A percentile compares a stretch with the other conserved stretches of the same genome.
These are phyloP conservation scores for Tachysurus fulvidraco DNA, from an alignment of 2,113 vertebrate genomes.

Conservation along the genomic window DNA sequence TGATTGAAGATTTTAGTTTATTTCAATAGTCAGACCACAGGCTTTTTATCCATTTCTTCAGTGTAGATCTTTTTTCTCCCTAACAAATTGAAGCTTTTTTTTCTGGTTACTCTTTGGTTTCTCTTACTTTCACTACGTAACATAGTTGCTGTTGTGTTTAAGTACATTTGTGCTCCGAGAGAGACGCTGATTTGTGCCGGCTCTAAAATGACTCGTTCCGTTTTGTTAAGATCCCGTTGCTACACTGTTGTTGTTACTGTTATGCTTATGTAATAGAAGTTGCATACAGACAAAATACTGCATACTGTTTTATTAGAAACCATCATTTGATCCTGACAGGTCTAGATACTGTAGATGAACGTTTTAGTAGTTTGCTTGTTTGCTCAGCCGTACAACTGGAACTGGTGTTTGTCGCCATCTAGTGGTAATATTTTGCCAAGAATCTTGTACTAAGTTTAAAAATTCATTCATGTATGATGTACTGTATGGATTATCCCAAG, in stretches of 20 bases:
- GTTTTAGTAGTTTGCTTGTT: not conserved
- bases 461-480: not conserved
- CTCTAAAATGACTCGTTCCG: not conserved
- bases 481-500: not conserved
- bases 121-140: too few species aligned
- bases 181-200: too few species aligned
- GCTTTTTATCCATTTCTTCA: too few species aligned
- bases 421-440: conserved; percentile 13
- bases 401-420: conserved; percentile 33
- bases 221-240: not conserved
- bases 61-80: too few species aligned
- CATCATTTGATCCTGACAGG: not conserved
- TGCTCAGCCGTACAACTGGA: not conserved
- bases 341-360: not conserved
- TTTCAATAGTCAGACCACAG: too few species aligned
- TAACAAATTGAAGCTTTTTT: too few species aligned
- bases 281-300: too few species aligned
- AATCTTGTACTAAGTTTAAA: not conserved
- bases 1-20: too few species aligned
- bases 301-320: not conserved
- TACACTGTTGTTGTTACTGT: not conserved
- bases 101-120: too few species aligned
- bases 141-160: not conserved
- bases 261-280: not conserved
- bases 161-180: not conserved